Conservation (phyloP, 1,140 invertebrate species). For the Drosophila aff. region DNA sequence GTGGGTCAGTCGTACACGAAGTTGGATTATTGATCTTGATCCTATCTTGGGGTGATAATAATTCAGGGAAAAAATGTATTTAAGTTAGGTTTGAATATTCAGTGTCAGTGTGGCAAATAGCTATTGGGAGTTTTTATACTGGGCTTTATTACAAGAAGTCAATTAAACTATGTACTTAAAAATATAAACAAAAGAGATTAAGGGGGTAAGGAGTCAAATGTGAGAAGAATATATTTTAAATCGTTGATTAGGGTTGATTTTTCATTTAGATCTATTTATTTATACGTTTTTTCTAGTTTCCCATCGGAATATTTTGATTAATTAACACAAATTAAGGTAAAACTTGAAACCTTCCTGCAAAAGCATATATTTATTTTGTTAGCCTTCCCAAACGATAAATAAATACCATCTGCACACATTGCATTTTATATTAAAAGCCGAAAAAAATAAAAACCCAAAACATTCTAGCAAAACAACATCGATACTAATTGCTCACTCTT, state of each 20-base stretch:
- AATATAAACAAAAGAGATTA: too few species aligned
- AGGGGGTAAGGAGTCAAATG: too few species aligned
- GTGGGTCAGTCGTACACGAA: constrained; percentile 11
- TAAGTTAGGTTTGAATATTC: not conserved
- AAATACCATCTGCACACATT: not conserved
- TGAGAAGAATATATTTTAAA: too few species aligned
- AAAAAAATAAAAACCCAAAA: not conserved
- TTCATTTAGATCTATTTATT: too few species aligned
- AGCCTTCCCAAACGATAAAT: too few species aligned
- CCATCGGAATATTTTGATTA: not conserved
- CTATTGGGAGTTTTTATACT: too few species aligned
- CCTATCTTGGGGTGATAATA: not conserved
- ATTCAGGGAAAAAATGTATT: too few species aligned
- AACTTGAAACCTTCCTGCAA: not conserved
- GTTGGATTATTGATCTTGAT: constrained; percentile 8
- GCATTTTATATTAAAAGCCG: not conserved
- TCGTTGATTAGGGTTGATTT: too few species aligned
- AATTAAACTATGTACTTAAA: too few species aligned
- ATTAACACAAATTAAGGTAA: not conserved
- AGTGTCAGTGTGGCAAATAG: too few species aligned
- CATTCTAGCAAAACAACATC: not conserved
- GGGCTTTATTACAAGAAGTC: too few species aligned
- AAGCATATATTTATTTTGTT: not conserved
- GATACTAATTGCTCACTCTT: not conserved
- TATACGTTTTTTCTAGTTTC: too few species aligned